A percentile compares a stretch with the other conserved stretches of the same genome.
These are phyloP conservation scores for Pherbina coryleti DNA, from an alignment of 2,888 invertebrate genomes.

Conservation along the genomic window DNA sequence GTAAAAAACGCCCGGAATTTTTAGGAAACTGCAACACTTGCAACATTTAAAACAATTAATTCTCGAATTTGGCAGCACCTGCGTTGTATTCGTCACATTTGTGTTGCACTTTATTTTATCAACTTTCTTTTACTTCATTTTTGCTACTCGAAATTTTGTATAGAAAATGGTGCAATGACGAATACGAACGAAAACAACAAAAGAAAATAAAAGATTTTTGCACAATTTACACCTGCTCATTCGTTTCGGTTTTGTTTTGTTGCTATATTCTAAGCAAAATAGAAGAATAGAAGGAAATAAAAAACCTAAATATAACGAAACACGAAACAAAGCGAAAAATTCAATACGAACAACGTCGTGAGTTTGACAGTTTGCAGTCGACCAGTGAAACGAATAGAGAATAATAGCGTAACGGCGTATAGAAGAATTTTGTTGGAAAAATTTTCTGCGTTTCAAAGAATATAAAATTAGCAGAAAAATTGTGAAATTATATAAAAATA, in stretches of 20 bases:
- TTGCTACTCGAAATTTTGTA: background rate
- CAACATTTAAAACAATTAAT: too few relatives aligned
- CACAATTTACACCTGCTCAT: background rate
- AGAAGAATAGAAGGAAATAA: background rate
- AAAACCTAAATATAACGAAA: background rate
- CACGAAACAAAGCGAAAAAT: background rate
- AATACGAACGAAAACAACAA: slow-evolving; percentile 28
- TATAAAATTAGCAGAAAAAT: background rate
- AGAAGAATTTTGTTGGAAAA: background rate
- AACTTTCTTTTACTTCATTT: background rate
- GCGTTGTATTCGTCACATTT: background rate
- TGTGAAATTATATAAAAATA: slow-evolving; percentile 19
- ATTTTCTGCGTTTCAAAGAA: background rate
- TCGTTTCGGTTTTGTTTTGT: slow-evolving; percentile 3
- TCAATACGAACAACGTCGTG: background rate
- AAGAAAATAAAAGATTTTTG: background rate
- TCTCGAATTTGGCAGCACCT: background rate
- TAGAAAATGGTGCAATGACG: slow-evolving; percentile 15
- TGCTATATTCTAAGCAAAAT: background rate
- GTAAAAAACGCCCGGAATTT: too few relatives aligned
- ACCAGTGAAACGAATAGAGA: background rate
- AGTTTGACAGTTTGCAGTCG: slow-evolving; percentile 1
- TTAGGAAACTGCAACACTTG: too few relatives aligned
- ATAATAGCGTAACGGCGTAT: background rate
- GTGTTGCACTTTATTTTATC: background rate